A percentile compares a stretch with the other conserved stretches of the same genome.
These are phyloP conservation scores for Hydrochoerus hydrochaeris DNA, from an alignment of 2,113 vertebrate genomes.

Conservation along the genomic window DNA sequence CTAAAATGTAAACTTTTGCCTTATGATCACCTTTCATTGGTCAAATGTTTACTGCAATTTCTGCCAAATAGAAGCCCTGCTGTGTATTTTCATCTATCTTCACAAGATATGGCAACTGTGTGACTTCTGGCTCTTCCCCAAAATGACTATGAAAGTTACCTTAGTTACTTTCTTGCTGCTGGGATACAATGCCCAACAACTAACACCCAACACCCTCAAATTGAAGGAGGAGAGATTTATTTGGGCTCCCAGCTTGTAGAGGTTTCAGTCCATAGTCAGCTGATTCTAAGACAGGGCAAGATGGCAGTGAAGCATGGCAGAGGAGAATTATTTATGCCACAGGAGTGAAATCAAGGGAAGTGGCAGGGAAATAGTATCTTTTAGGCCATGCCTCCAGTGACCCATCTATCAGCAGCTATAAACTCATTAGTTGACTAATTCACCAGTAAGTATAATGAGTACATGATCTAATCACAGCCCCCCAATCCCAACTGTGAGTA, in stretches of 20 bases:
- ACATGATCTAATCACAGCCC: background rate
- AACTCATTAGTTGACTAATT: background rate
- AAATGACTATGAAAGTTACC: background rate
- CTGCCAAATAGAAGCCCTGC: background rate
- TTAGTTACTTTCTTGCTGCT: background rate
- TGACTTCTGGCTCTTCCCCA: background rate
- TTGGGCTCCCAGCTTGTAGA: background rate
- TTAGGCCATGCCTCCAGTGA: background rate
- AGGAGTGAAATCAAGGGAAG: background rate
- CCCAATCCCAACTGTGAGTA: background rate
- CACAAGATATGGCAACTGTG: background rate
- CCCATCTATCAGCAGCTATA: background rate
- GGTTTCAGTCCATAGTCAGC: background rate
- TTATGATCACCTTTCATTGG: background rate
- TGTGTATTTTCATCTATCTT: background rate
- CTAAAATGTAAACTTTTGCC: background rate
- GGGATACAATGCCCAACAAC: background rate
- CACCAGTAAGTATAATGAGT: background rate
- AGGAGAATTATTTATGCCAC: background rate
- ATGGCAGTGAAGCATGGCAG: background rate
- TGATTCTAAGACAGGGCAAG: background rate
- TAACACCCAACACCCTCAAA: background rate
- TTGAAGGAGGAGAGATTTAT: background rate
- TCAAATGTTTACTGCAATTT: background rate
- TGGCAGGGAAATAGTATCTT: background rate